A percentile compares a stretch with the other conserved stretches of the same genome.
Conservation (phyloP, 2,797 vertebrate species). For the Buphagus erythrorhynchus region DNA sequence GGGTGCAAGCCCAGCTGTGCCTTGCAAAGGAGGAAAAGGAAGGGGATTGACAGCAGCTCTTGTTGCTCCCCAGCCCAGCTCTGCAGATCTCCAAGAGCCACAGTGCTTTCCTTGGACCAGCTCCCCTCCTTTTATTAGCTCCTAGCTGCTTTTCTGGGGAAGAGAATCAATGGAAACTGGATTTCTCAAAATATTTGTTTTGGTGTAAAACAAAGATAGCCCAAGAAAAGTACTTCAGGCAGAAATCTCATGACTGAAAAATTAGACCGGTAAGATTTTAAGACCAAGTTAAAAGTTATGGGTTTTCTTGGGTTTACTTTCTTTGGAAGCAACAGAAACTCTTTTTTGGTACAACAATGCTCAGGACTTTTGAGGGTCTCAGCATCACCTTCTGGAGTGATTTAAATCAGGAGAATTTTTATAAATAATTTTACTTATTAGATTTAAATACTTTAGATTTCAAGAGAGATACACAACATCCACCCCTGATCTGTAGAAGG, state of each 20-base stretch:
- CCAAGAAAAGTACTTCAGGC: constrained; percentile 62
- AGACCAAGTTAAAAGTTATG: constrained; percentile 36
- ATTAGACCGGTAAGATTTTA: constrained; percentile 24
- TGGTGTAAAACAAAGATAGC: constrained; percentile 69
- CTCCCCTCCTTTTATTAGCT: constrained; percentile 70
- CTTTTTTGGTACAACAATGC: constrained; percentile 7
- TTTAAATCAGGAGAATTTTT: constrained; percentile 27
- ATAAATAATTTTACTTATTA: not conserved
- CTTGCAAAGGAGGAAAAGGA: not conserved
- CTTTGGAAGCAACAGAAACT: constrained; percentile 38
- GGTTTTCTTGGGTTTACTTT: constrained; percentile 35
- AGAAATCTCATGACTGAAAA: constrained; percentile 58
- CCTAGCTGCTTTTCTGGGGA: constrained; percentile 72
- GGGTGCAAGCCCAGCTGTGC: constrained; percentile 17
- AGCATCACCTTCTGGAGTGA: not conserved
- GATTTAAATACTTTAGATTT: not conserved
- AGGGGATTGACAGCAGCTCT: constrained; percentile 49
- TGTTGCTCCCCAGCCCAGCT: constrained; percentile 37
- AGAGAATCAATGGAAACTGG: constrained; percentile 72
- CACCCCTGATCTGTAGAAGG: not conserved
- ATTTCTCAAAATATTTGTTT: constrained; percentile 68
- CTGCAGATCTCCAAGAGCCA: constrained; percentile 48
- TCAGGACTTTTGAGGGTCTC: not conserved
- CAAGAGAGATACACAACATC: not conserved
- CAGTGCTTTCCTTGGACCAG: constrained; percentile 74